phyloP scores from a whole-genome alignment of 2,888 invertebrate species.

The Eilema griseolum region DNA sequence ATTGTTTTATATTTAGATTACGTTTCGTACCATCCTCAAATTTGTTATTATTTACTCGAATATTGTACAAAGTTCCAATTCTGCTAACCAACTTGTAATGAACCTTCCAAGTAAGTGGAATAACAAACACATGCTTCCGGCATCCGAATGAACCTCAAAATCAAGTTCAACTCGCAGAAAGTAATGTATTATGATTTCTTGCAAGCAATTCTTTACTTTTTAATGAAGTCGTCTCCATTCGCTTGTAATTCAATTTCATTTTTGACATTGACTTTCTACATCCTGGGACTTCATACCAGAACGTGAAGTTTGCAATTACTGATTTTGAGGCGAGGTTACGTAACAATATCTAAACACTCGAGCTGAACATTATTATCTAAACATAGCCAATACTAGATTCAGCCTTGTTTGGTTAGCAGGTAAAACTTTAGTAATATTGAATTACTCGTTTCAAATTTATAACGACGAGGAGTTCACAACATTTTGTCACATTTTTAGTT shows the following conservation, averaged over 20 bases:
- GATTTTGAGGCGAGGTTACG: neutral
- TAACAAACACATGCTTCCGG: slow-evolving; percentile 7
- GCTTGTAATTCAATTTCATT: neutral
- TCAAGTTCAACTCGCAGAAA: neutral
- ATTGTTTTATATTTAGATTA: neutral
- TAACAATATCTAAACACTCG: neutral
- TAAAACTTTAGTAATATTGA: too few species aligned
- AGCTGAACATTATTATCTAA: neutral
- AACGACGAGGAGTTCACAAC: too few species aligned
- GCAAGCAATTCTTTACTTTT: neutral
- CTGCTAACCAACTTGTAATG: neutral
- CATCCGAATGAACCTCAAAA: neutral
- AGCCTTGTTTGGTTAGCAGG: too few species aligned
- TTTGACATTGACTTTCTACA: neutral
- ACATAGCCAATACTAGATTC: too few species aligned
- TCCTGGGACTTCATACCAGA: neutral
- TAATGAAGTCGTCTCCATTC: neutral
- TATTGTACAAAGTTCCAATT: neutral
- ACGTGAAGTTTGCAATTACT: neutral
- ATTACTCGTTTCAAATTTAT: too few species aligned
- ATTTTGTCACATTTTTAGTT: too few species aligned
- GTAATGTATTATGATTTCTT: neutral
- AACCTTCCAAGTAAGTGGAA: neutral
- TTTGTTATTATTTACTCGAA: too few species aligned
- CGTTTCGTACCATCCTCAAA: neutral